Percentiles rank a stretch among this genome's conserved stretches.
These are phyloP conservation scores for Leptinotarsa defecta DNA, from an alignment of 1,140 invertebrate species.

Conservation along the genomic window DNA sequence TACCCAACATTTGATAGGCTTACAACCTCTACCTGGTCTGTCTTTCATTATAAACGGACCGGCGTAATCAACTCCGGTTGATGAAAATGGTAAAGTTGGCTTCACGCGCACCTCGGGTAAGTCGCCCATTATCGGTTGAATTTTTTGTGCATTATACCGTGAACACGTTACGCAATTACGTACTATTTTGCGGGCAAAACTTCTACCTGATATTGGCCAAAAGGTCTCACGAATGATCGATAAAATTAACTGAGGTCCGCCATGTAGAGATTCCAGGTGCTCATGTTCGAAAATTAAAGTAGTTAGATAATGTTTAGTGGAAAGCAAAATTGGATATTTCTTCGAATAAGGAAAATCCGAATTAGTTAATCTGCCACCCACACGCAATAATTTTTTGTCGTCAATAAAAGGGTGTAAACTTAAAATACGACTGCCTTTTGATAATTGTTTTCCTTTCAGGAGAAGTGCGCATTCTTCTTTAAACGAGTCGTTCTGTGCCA, in stretches of 20 bases:
- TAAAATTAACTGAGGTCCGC: not conserved
- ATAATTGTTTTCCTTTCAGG: not conserved
- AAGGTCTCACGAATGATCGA: not conserved
- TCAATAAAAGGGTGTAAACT: not conserved
- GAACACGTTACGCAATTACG: not conserved
- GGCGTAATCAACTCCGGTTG: not conserved
- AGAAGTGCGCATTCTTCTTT: not conserved
- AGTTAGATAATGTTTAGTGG: not conserved
- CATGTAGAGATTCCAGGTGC: not conserved
- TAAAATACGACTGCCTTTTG: not conserved
- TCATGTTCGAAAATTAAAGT: not conserved
- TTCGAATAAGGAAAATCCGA: too few species aligned
- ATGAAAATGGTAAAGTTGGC: not conserved
- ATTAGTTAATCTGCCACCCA: too few species aligned
- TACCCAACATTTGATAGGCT: conserved; percentile 10
- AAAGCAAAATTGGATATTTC: not conserved
- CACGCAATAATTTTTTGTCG: not conserved
- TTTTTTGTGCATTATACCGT: not conserved
- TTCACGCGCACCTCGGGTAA: not conserved
- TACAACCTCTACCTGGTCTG: conserved; percentile 11
- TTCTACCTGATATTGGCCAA: not conserved
- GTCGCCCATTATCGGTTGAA: not conserved
- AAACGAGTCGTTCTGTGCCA: not conserved
- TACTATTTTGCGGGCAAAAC: not conserved
- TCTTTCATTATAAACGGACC: not conserved